Base-by-base conservation (phyloP, 2,113 vertebrate species). In the Bujurquina vittata region DNA sequence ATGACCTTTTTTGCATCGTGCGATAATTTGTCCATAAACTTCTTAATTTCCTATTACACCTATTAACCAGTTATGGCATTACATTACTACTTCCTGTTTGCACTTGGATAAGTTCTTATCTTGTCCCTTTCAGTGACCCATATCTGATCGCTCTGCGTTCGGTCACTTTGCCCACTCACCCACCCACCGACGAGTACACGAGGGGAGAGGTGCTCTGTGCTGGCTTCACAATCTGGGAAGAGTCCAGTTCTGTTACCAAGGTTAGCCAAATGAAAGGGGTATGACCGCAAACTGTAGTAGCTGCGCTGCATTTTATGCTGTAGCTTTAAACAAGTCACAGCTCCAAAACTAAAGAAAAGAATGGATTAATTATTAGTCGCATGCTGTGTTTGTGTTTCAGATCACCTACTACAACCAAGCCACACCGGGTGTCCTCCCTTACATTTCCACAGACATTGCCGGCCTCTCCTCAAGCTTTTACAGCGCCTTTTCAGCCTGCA, bases 361-460 rank as follows among this genome's bases (percentile, higher is more conserved):
- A 37, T 78, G 20, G 23, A 46, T 52, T 52, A 2, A 52, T 72
- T 52, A 52, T 72, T 10, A 6, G 1, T 35, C 6, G 0, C 8
- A 54, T n/a, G 3, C 7, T 55, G 55, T 18, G 18, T 31, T 72
- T 67, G 54, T 15, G 75, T 9, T 85, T 18, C 93, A 99, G 98
- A 95, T 99, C 77, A 96, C 97, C 65, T 99, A 99, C 92, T 99
- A 98, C 92, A 98, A 98, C 92, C 97, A 99, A 94, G 97, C 96
- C 3, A 97, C 96, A 0, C 96, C 97, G 0, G 97, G 96, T 7
- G 92, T 98, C 60, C 95, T 99, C 77, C 96, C 96, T 57, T 98
- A 98, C 0, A 95, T 99, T 93, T 98, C 98, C 83, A 97, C 95
- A 79, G 97, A 99, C 0, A 97, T 99, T 54, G 94, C 94, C 0